Evolutionary conservation across 2,113 vertebrate species (phyloP).

Genomic region (Atlantisia rogersi): DNA sequence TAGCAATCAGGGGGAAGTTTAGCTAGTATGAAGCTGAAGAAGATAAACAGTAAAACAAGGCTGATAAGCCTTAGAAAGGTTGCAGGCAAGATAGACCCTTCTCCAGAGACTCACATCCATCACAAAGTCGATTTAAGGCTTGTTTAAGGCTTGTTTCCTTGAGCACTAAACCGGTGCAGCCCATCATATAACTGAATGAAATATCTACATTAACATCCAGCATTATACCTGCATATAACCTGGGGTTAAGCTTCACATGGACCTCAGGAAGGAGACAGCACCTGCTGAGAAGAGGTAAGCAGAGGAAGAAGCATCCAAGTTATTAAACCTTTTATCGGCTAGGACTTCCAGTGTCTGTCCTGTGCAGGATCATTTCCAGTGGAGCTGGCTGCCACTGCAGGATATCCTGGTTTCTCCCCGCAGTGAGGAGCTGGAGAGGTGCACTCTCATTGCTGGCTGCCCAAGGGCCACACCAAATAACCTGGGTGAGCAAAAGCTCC

Average conservation of each 20-base stretch:
- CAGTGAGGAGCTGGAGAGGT: accelerated
- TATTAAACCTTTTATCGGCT: background rate
- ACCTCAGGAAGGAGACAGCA: background rate
- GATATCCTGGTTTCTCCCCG: too few species aligned
- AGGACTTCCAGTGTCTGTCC: background rate
- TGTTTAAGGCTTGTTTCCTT: background rate
- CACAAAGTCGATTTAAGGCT: accelerated
- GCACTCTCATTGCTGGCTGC: background rate
- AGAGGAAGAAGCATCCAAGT: background rate
- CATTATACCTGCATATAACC: background rate
- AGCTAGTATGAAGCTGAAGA: background rate
- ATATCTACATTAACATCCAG: background rate
- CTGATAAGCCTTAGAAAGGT: background rate
- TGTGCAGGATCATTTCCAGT: background rate
- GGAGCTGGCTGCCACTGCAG: too few species aligned
- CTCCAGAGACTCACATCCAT: background rate
- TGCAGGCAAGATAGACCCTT: accelerated
- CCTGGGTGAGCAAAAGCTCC: background rate
- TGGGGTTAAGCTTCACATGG: accelerated
- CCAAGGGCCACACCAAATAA: too few species aligned
- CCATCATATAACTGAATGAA: background rate
- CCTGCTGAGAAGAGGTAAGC: background rate
- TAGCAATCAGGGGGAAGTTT: background rate
- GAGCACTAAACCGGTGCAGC: background rate
- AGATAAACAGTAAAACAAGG: background rate